A percentile compares a stretch with the other conserved stretches of the same genome.
Evolutionary conservation across 2,888 invertebrate species (phyloP).

Genomic region (Synergus umbraculus): DNA sequence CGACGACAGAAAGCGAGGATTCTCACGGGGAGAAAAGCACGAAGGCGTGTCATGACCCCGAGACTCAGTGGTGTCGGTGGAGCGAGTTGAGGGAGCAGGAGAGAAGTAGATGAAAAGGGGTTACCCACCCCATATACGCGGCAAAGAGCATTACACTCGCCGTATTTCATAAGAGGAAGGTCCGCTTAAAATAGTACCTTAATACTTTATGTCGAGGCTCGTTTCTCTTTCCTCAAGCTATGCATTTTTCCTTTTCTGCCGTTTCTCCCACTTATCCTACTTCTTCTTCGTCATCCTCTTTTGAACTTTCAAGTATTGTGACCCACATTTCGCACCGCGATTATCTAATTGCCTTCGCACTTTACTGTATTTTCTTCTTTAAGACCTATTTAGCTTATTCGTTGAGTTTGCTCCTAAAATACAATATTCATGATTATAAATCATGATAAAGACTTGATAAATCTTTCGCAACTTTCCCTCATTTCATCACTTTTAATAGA

Average conservation of each 20-base stretch:
- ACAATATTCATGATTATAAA: too few relatives aligned
- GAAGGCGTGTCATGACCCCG: conserved; percentile 47
- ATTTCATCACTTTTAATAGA: too few relatives aligned
- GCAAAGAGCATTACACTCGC: conserved; percentile 48
- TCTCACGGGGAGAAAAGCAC: conserved; percentile 43
- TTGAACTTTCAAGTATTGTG: conserved; percentile 31
- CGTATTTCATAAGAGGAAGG: conserved; percentile 49
- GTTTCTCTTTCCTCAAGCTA: conserved; percentile 43
- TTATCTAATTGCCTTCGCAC: conserved; percentile 17
- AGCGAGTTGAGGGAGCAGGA: not conserved
- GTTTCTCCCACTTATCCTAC: conserved; percentile 29
- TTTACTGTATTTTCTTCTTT: not conserved
- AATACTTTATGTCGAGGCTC: conserved; percentile 50
- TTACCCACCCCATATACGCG: conserved; percentile 42
- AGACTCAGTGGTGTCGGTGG: not conserved
- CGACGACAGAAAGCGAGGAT: conserved; percentile 31
- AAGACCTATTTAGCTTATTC: not conserved
- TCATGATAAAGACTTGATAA: too few relatives aligned
- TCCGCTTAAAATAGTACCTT: conserved; percentile 53
- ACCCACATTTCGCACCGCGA: not conserved
- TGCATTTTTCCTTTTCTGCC: conserved; percentile 44
- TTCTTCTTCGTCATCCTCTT: conserved; percentile 44
- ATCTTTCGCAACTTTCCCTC: too few relatives aligned
- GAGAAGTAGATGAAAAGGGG: conserved; percentile 48
- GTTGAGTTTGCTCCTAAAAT: too few relatives aligned